A percentile compares a stretch with the other conserved stretches of the same genome.
Evolutionary conservation across 2,888 invertebrate genomes (phyloP).

Genomic region (Danaus chrysippus): DNA sequence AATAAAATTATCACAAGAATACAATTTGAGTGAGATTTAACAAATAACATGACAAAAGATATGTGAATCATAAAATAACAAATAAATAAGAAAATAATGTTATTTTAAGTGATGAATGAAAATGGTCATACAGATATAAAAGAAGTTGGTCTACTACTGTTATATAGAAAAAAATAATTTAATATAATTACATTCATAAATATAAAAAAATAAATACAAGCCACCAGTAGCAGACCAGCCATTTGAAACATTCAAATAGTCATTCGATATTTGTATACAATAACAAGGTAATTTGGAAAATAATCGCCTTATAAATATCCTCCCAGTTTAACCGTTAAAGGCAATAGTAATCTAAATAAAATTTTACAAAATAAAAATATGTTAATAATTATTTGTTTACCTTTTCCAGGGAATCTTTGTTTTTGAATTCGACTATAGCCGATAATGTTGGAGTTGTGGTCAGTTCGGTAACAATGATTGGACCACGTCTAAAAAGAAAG

Average conservation of each 20-base stretch:
- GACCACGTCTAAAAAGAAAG: constrained; percentile 79
- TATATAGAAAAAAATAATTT: constrained; percentile 16
- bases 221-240: constrained; percentile 60
- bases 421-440: constrained; percentile 79
- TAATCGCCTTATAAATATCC: constrained; percentile 51
- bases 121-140: constrained; percentile 12
- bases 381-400: constrained; percentile 75
- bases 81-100: too few species aligned
- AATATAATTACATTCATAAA: constrained; percentile 18
- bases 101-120: too few species aligned
- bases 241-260: constrained; percentile 76
- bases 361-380: constrained; percentile 44
- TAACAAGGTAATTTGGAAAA: constrained; percentile 64
- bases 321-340: constrained; percentile 37
- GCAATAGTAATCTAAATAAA: constrained; percentile 37
- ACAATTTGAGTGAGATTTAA: too few species aligned
- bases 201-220: constrained; percentile 25
- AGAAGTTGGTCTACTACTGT: constrained; percentile 32
- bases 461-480: constrained; percentile 79
- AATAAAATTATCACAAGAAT: too few species aligned
- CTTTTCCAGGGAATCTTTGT: constrained; percentile 78
- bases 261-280: constrained; percentile 60
- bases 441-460: constrained; percentile 79
- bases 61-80: too few species aligned
- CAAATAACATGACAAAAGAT: too few species aligned